Percentiles rank a stretch among this genome's conserved stretches.
Conservation (phyloP, 1,140 invertebrate genomes). For the Dendroctonus ponderosae region DNA sequence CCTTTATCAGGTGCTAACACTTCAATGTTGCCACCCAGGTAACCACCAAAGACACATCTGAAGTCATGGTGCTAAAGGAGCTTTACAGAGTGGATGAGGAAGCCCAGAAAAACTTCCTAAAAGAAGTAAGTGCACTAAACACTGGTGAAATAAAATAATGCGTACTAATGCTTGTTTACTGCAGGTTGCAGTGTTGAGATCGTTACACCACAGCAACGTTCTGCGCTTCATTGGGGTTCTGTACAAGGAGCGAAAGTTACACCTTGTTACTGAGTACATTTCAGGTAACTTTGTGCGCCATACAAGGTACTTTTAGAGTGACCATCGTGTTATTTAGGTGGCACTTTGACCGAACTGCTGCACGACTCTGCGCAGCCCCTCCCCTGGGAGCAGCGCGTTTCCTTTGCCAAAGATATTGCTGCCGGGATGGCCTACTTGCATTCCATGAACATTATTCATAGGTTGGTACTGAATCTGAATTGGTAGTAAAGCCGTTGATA, state of each 20-base stretch:
- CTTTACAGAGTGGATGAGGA: slow-evolving; percentile 90
- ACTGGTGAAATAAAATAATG: not conserved
- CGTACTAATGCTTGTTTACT: slow-evolving; percentile 21
- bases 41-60: slow-evolving; percentile 83
- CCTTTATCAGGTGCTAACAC: not conserved
- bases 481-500: not conserved
- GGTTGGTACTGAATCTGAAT: slow-evolving; percentile 49
- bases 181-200: slow-evolving; percentile 82
- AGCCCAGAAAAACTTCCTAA: slow-evolving; percentile 90
- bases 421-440: slow-evolving; percentile 92
- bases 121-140: slow-evolving; percentile 66
- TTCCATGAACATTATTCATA: slow-evolving; percentile 90
- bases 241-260: slow-evolving; percentile 88
- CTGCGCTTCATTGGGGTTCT: slow-evolving; percentile 89
- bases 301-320: slow-evolving; percentile 44
- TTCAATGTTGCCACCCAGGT: slow-evolving; percentile 15
- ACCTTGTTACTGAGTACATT: slow-evolving; percentile 90
- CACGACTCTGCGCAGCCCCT: slow-evolving; percentile 69
- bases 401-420: slow-evolving; percentile 87
- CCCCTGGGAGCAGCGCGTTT: slow-evolving; percentile 79
- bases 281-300: slow-evolving; percentile 53
- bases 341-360: slow-evolving; percentile 79
- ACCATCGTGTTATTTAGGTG: slow-evolving; percentile 52
- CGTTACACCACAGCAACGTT: slow-evolving; percentile 86
- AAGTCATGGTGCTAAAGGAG: slow-evolving; percentile 95